Conservation (phyloP, 2,797 vertebrate species). For the Oryzias sinensis region DNA sequence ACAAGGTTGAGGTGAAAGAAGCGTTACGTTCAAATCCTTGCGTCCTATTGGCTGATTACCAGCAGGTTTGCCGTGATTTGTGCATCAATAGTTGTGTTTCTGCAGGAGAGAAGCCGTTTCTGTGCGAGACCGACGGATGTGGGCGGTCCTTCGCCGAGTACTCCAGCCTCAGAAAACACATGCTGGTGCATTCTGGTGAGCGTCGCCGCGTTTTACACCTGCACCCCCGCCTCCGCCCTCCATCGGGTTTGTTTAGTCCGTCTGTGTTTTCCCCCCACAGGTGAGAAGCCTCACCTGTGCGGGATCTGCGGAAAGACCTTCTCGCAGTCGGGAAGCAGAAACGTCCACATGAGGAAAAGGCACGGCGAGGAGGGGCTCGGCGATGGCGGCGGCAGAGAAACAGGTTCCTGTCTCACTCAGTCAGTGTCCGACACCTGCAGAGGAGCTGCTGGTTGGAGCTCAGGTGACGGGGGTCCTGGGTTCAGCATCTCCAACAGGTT, state of each 20-base stretch:
- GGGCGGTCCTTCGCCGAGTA: constrained; percentile 97
- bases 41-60: too few relatives aligned
- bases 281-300: constrained; percentile 96
- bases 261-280: constrained; percentile 59
- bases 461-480: too few relatives aligned
- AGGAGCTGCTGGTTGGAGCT: too few relatives aligned
- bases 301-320: constrained; percentile 95
- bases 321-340: constrained; percentile 97
- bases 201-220: constrained; percentile 25
- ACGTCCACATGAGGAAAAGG: constrained; percentile 95
- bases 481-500: too few relatives aligned
- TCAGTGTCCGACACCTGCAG: too few relatives aligned
- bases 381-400: constrained; percentile 69
- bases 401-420: constrained; percentile 58
- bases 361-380: constrained; percentile 77
- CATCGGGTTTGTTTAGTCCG: not conserved
- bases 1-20: too few relatives aligned
- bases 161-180: constrained; percentile 97
- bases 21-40: too few relatives aligned
- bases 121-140: constrained; percentile 94
- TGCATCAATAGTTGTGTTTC: constrained; percentile 18
- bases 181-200: constrained; percentile 97
- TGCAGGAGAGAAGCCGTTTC: constrained; percentile 94
- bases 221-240: not conserved
- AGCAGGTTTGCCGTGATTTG: too few relatives aligned